Conservation (phyloP, 2,797 vertebrate genomes). For the Hemibagrus guttatus region DNA sequence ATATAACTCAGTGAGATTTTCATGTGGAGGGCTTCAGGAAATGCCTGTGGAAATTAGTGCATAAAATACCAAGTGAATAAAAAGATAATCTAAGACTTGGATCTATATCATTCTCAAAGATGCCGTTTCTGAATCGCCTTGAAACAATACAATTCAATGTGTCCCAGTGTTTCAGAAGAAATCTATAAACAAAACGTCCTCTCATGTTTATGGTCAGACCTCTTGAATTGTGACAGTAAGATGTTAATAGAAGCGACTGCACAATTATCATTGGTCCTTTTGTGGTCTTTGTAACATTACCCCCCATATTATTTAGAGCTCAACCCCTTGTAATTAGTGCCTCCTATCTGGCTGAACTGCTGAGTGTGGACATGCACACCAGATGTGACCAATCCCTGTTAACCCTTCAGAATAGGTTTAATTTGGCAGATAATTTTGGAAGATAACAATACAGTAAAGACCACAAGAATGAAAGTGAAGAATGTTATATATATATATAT, state of each 20-base stretch:
- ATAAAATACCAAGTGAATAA: not conserved
- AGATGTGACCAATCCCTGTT: slow-evolving; percentile 57
- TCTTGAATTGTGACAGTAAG: not conserved
- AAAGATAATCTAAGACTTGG: not conserved
- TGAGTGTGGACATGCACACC: slow-evolving; percentile 45
- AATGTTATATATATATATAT: not conserved
- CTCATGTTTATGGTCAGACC: not conserved
- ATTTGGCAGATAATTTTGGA: slow-evolving; percentile 42
- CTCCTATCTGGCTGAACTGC: slow-evolving; percentile 66
- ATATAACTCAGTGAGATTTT: not conserved
- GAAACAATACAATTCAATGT: not conserved
- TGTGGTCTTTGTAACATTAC: slow-evolving; percentile 13
- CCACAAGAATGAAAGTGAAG: not conserved
- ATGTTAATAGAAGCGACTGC: not conserved
- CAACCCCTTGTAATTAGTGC: slow-evolving; percentile 60
- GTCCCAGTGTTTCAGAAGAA: not conserved
- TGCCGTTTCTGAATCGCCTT: not conserved
- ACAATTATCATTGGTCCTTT: not conserved
- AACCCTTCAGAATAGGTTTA: slow-evolving; percentile 54
- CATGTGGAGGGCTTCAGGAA: slow-evolving; percentile 12
- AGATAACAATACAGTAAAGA: slow-evolving; percentile 39
- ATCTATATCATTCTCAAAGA: not conserved
- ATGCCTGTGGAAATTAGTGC: slow-evolving; percentile 26
- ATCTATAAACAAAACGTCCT: not conserved
- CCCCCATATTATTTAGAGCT: slow-evolving; percentile 40